Percentiles rank a stretch among this genome's conserved stretches.
Evolutionary conservation across 1,140 invertebrate species (phyloP).

Genomic region (Oedothorax gibbosus): DNA sequence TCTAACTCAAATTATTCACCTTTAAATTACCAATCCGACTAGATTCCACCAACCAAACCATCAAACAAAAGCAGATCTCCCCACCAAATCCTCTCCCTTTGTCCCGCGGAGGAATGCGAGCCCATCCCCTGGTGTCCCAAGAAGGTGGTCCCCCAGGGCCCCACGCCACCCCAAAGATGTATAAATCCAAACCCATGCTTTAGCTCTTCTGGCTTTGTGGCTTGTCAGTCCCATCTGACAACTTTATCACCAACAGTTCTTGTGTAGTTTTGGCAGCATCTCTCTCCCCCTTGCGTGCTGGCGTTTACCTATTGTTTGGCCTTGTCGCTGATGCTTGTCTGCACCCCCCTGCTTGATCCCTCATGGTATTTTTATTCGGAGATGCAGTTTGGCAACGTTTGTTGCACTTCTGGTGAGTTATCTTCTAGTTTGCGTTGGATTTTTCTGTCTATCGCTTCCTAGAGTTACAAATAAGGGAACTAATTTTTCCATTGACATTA

Average conservation of each 20-base stretch:
- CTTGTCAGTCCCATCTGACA: slow-evolving; percentile 60
- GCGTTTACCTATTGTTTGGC: slow-evolving; percentile 1
- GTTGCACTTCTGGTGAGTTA: not conserved
- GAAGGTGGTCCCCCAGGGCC: not conserved
- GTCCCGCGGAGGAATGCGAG: slow-evolving; percentile 43
- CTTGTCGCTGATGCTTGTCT: not conserved
- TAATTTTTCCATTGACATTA: not conserved
- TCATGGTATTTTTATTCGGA: not conserved
- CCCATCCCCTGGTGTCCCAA: slow-evolving; percentile 37
- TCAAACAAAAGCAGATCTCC: no score
- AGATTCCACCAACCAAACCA: no score
- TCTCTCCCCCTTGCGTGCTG: not conserved
- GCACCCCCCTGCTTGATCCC: not conserved
- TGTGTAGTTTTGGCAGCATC: not conserved
- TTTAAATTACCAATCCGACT: no score
- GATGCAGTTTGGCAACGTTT: not conserved
- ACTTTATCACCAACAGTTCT: slow-evolving; percentile 54
- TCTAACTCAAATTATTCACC: no score
- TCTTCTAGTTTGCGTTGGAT: not conserved
- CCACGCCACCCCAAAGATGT: not conserved
- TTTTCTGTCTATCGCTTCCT: not conserved
- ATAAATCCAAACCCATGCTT: slow-evolving; percentile 6
- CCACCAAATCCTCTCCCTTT: not conserved
- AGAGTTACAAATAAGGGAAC: not conserved
- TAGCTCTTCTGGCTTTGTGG: slow-evolving; percentile 29